Percentiles rank a stretch among this genome's conserved stretches.
These are phyloP conservation scores for Cacatua alba DNA, from an alignment of 2,113 vertebrate genomes.

Conservation along the genomic window DNA sequence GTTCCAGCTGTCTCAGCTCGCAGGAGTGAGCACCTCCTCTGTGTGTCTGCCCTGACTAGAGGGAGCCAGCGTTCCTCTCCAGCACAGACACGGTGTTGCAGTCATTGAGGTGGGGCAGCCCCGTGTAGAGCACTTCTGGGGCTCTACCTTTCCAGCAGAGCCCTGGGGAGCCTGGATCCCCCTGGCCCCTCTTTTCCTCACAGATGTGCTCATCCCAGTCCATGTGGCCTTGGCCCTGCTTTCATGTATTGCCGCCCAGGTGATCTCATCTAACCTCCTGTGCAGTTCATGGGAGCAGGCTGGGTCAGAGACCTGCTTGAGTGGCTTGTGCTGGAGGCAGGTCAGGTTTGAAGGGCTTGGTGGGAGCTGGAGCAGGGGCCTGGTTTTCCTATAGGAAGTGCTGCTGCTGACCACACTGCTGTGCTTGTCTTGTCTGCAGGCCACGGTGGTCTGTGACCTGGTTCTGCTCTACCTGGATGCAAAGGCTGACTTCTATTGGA, in stretches of 20 bases:
- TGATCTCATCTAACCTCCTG: neutral
- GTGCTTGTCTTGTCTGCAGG: conserved; percentile 38
- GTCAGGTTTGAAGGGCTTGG: neutral
- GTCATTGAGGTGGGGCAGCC: neutral
- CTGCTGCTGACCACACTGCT: neutral
- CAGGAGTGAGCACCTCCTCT: neutral
- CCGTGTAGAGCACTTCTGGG: neutral
- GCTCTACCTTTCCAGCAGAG: neutral
- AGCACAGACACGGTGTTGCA: accelerated
- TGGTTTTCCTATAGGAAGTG: neutral
- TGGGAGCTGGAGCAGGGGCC: neutral
- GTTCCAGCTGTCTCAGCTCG: neutral
- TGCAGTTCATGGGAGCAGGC: neutral
- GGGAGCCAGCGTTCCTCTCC: neutral
- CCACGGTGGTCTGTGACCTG: conserved; percentile 77
- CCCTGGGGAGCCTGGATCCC: neutral
- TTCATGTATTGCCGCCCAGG: neutral
- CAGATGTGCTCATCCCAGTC: neutral
- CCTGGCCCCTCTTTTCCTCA: neutral
- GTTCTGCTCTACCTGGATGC: conserved; percentile 77
- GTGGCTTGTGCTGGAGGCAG: neutral
- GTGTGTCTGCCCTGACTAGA: neutral
- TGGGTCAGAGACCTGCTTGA: neutral
- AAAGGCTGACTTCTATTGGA: conserved; percentile 76
- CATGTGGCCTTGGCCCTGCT: accelerated